Evolutionary conservation across 2,888 invertebrate genomes (phyloP).

Genomic region (Cephonodes hylas): DNA sequence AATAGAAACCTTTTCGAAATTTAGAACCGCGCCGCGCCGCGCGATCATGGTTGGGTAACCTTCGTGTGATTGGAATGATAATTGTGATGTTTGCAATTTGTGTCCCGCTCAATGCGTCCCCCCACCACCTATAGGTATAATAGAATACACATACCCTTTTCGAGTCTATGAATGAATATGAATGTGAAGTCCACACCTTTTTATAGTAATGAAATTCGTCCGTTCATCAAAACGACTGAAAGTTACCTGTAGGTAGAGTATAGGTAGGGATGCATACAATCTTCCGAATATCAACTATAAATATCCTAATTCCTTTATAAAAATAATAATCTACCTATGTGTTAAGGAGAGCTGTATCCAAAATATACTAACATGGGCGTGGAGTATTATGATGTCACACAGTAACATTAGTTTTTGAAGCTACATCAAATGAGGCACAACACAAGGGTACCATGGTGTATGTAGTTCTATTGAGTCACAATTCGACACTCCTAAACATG

Average conservation of each 20-base stretch:
- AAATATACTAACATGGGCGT: not conserved
- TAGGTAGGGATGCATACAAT: no score
- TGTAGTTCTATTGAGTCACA: not conserved
- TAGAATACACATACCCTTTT: not conserved
- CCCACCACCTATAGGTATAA: not conserved
- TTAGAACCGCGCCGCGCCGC: not conserved
- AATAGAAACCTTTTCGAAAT: not conserved
- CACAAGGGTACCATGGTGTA: not conserved
- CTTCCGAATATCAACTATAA: no score
- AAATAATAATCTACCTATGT: no score
- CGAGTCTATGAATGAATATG: not conserved
- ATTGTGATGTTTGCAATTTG: not conserved
- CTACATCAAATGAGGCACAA: not conserved
- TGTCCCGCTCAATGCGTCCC: not conserved
- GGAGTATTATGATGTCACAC: not conserved
- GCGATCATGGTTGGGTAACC: not conserved
- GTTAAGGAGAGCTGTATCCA: no score
- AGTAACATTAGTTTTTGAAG: not conserved
- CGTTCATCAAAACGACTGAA: no score
- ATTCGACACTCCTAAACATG: not conserved
- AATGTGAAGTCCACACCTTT: not conserved
- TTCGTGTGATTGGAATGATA: constrained; percentile 2
- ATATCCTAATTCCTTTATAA: no score
- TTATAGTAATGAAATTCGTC: not conserved
- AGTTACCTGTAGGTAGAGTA: no score